These are phyloP conservation scores for Zhuqinia jingwanae DNA, from an alignment of 2,888 invertebrate species.

Conservation along the genomic window DNA sequence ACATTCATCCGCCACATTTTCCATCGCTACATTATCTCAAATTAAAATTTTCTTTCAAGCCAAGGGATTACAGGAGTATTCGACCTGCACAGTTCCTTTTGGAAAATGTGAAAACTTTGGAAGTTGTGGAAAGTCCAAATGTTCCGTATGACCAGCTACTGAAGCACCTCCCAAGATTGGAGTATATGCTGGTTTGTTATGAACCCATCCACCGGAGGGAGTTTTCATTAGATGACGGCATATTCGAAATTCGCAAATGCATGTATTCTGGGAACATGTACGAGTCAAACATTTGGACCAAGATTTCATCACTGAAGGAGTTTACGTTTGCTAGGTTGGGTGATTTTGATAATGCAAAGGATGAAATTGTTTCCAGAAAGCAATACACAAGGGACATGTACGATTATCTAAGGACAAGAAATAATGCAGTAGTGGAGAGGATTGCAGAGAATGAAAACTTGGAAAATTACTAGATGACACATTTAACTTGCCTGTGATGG, in stretches of 20 bases:
- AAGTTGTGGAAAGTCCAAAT: neutral
- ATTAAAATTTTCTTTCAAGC: neutral
- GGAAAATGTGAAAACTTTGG: neutral
- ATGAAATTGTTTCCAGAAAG: neutral
- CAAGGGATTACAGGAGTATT: neutral
- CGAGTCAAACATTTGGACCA: neutral
- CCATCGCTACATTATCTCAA: neutral
- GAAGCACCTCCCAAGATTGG: neutral
- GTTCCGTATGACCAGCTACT: constrained; percentile 3
- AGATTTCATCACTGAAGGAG: neutral
- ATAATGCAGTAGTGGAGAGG: neutral
- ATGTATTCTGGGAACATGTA: neutral
- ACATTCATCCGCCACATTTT: neutral
- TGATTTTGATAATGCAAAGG: neutral
- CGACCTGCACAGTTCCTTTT: neutral
- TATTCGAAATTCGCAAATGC: neutral
- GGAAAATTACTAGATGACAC: no score
- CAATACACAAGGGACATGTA: neutral
- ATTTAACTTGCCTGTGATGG: no score
- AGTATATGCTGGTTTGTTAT: neutral
- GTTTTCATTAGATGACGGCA: neutral
- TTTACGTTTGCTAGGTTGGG: neutral
- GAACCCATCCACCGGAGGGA: neutral
- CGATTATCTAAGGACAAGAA: neutral
- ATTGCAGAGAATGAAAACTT: no score